A percentile compares a stretch with the other conserved stretches of the same genome.
Conservation (phyloP, 2,888 invertebrate species). For the Stenodema calcarata region DNA sequence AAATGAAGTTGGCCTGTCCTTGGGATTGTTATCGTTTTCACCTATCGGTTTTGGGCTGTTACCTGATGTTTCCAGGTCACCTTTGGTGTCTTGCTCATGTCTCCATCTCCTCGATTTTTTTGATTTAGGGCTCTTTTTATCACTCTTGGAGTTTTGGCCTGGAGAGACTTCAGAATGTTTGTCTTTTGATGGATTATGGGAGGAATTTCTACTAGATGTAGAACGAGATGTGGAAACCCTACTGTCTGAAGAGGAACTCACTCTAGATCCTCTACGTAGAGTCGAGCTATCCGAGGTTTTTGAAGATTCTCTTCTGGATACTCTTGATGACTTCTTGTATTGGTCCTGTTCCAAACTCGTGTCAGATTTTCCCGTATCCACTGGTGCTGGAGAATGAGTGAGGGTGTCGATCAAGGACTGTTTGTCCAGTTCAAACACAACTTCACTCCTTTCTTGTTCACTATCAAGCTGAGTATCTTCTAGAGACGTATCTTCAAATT, state of each 20-base stretch:
- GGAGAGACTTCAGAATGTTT: background rate
- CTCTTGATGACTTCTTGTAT: background rate
- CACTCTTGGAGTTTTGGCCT: background rate
- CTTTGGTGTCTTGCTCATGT: background rate
- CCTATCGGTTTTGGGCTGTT: background rate
- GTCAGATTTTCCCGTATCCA: background rate
- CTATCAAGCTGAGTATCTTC: background rate
- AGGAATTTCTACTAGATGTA: background rate
- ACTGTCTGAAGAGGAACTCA: background rate
- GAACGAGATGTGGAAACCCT: background rate
- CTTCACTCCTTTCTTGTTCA: too few relatives aligned
- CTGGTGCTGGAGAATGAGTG: background rate
- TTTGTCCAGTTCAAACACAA: background rate
- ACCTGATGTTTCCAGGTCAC: background rate
- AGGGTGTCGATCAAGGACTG: background rate
- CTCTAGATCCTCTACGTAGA: background rate
- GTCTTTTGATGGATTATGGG: background rate
- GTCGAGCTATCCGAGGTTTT: background rate
- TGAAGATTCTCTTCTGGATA: background rate
- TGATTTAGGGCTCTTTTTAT: background rate
- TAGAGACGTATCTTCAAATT: background rate
- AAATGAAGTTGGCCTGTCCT: too few relatives aligned
- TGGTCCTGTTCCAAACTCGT: background rate
- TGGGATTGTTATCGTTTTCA: too few relatives aligned
- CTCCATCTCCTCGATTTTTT: background rate